These are phyloP conservation scores for Thereva unica DNA, from an alignment of 2,888 invertebrate species.

Conservation along the genomic window DNA sequence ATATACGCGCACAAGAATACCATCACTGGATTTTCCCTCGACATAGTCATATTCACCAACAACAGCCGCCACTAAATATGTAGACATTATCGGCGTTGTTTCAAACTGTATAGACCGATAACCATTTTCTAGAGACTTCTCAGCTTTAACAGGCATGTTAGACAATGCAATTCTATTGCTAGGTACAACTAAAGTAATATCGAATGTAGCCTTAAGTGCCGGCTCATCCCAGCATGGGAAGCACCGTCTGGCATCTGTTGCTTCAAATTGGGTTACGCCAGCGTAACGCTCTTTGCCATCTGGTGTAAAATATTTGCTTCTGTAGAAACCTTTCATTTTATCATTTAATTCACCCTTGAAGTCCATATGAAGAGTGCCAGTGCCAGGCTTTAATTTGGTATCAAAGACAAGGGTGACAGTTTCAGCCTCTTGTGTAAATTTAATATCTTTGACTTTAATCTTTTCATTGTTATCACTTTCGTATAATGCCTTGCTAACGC, in stretches of 20 bases:
- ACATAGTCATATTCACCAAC: constrained; percentile 95
- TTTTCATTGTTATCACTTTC: constrained; percentile 59
- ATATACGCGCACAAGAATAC: constrained; percentile 79
- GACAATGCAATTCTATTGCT: constrained; percentile 83
- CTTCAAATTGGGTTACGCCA: constrained; percentile 91
- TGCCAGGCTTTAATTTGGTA: constrained; percentile 63
- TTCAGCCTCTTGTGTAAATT: constrained; percentile 65
- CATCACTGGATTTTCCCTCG: constrained; percentile 81
- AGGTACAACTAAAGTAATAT: constrained; percentile 82
- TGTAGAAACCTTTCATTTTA: constrained; percentile 93
- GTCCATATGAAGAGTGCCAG: constrained; percentile 64
- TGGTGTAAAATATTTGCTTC: constrained; percentile 79
- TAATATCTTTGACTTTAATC: constrained; percentile 48
- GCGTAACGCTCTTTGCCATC: constrained; percentile 78
- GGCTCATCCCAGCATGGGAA: constrained; percentile 99
- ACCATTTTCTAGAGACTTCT: constrained; percentile 57
- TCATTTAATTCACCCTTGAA: constrained; percentile 89
- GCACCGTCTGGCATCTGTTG: constrained; percentile 87
- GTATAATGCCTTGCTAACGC: constrained; percentile 66
- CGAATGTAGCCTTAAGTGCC: constrained; percentile 92
- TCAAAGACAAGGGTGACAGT: constrained; percentile 70
- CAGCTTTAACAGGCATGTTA: constrained; percentile 79
- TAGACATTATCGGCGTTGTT: constrained; percentile 91
- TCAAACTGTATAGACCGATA: constrained; percentile 69
- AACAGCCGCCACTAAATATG: constrained; percentile 91